Percentiles rank a stretch among this genome's conserved stretches.
phyloP scores from a whole-genome alignment of 2,113 vertebrate species.

The Raphicerus campestris region DNA sequence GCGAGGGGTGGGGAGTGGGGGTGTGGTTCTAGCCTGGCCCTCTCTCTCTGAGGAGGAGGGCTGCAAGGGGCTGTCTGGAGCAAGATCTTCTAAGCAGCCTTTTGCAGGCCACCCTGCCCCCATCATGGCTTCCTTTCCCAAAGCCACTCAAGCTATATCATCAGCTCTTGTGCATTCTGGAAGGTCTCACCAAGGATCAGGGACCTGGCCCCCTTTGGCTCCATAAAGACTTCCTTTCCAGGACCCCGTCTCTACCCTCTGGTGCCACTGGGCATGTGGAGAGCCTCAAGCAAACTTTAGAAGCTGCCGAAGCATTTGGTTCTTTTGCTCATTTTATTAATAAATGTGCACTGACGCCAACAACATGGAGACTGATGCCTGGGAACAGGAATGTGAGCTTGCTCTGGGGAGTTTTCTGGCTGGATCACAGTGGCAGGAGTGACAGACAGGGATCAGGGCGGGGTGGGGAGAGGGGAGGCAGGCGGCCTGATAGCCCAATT shows the following conservation, averaged over 20 bases:
- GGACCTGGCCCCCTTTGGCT: fast-evolving
- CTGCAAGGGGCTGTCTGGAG: neutral
- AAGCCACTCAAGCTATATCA: neutral
- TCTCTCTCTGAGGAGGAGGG: neutral
- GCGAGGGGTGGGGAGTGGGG: fast-evolving
- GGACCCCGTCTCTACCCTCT: neutral
- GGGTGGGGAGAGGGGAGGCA: neutral
- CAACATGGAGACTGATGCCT: constrained; percentile 37
- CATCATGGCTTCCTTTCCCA: neutral
- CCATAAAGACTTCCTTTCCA: neutral
- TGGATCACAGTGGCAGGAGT: neutral
- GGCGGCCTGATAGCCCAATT: neutral
- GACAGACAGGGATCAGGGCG: neutral
- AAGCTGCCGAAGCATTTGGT: constrained; percentile 24
- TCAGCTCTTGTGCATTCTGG: neutral
- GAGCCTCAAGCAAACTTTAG: neutral
- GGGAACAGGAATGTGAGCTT: constrained; percentile 19
- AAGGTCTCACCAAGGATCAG: neutral
- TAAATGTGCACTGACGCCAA: constrained; percentile 37
- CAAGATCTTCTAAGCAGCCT: neutral
- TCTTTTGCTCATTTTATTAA: constrained; percentile 71
- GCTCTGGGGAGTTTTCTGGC: constrained; percentile 51
- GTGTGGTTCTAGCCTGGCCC: neutral
- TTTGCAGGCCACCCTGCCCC: neutral
- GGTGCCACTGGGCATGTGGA: neutral